phyloP scores from a whole-genome alignment of 2,113 vertebrate species.

The Euleptes europaea region DNA sequence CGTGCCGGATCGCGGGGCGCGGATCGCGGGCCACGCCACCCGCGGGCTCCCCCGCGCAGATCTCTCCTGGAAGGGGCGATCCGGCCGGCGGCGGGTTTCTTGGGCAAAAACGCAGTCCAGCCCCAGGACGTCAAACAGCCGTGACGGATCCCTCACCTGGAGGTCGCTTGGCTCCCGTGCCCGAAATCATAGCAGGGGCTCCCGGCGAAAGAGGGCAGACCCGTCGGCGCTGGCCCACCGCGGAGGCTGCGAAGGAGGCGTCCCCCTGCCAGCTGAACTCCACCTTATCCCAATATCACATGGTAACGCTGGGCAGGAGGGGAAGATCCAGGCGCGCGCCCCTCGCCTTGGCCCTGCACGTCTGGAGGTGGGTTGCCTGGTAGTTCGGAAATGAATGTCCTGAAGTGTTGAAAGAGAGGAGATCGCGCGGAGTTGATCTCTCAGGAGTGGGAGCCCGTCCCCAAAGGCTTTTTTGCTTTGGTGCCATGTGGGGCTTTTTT shows the following conservation, averaged over 20 bases:
- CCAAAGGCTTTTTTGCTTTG: background rate
- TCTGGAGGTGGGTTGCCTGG: conserved; percentile 70
- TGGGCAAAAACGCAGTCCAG: too few relatives aligned
- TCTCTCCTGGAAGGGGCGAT: too few relatives aligned
- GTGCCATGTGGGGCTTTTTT: conserved; percentile 12
- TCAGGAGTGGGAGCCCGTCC: background rate
- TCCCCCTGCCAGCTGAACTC: conserved; percentile 76
- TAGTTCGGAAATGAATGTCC: conserved; percentile 55
- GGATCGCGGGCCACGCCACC: too few relatives aligned
- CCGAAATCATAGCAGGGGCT: background rate
- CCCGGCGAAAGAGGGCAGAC: conserved; percentile 21
- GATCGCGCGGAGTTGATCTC: conserved; percentile 18
- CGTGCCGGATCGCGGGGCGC: rapidly evolving
- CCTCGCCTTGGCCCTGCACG: conserved; percentile 54
- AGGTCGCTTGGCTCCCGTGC: conserved; percentile 1
- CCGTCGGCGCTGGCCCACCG: conserved; percentile 45
- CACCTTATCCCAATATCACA: conserved; percentile 74
- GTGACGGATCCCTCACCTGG: conserved; percentile 54
- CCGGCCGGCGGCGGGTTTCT: too few relatives aligned
- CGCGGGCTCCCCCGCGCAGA: too few relatives aligned
- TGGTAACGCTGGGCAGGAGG: conserved; percentile 53
- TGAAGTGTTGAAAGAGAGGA: conserved; percentile 35
- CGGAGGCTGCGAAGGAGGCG: conserved; percentile 64
- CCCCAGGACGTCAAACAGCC: conserved; percentile 14
- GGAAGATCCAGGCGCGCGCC: conserved; percentile 42